Evolutionary conservation across 2,113 vertebrate species (phyloP), one percentile per base, ranked within the genome.

Genomic region (Ginglymostoma cirratum): DNA sequence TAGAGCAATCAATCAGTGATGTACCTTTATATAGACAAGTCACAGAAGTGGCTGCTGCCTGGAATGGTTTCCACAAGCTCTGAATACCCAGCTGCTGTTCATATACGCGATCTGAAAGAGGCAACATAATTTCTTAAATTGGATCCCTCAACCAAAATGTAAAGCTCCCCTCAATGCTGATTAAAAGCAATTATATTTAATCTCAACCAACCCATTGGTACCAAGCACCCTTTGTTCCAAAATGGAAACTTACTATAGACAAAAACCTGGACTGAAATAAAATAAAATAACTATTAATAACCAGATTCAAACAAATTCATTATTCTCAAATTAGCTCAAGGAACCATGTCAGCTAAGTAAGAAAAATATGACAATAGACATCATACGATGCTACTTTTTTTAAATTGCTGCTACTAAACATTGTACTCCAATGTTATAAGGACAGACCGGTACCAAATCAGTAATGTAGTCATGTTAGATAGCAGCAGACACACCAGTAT

Each of bases 51-150:
- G 89, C 89, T 66, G 89, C 89, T 66, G 89, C 61, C 61, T 93
- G 89, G 38, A 93, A 93, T n/a, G 89, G 89, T 7, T 93, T 93
- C 89, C 89, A 93, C 61, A 93, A 34, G 6, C 89, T 93, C 89
- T 93, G 89, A 65, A 93, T 93, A 21, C 89, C 89, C 89, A 93
- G 89, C 61, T 66, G 89, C 89, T 93, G 89, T 61, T 93, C 61
- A 34, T 38, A 93, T 2, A 93, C 89, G 1, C 89, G 89, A 38
- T 93, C 89, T 93, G n/a, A 66, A 93, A 93, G 45, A 83, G 80
- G 80, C 80, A 83, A 83, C 38, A 45, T 5, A 93, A 10, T 17
- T n/a, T 17, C 30, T 34, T 90, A 14, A 90, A 90, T 61, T 34
- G 52, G 89, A 93, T 8, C 15, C 7, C 2, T 66, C 19, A 93